These are phyloP conservation scores for Lysandra bellargus DNA, from an alignment of 2,888 invertebrate genomes.

Conservation along the genomic window DNA sequence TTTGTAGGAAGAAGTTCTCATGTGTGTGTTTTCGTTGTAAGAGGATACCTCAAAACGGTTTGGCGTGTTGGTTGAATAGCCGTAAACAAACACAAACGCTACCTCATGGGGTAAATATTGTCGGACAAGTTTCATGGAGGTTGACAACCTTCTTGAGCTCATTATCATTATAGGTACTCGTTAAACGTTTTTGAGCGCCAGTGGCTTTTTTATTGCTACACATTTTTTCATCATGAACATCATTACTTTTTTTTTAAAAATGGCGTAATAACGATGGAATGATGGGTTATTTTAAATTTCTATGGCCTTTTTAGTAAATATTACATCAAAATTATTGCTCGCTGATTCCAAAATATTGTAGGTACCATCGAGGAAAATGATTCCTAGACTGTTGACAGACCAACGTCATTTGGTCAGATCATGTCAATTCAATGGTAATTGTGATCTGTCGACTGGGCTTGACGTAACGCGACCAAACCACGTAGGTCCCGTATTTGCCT, in stretches of 20 bases:
- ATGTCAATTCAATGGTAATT: too few species aligned
- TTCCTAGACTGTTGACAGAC: too few species aligned
- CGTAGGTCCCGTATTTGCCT: too few species aligned
- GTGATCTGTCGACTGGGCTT: too few species aligned
- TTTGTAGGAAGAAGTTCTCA: neutral
- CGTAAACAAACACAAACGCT: slow-evolving; percentile 21
- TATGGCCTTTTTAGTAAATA: too few species aligned
- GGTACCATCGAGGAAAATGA: neutral
- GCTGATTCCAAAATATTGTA: neutral
- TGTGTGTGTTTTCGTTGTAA: neutral
- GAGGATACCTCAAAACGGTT: neutral
- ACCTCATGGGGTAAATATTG: slow-evolving; percentile 23
- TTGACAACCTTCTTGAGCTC: slow-evolving; percentile 13
- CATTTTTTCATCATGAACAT: neutral
- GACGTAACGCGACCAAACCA: too few species aligned
- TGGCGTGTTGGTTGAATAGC: slow-evolving; percentile 6
- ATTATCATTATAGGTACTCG: slow-evolving; percentile 4
- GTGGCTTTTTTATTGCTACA: neutral
- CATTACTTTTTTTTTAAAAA: neutral
- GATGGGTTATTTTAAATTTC: too few species aligned
- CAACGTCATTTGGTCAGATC: too few species aligned
- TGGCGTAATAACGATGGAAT: too few species aligned
- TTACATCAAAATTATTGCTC: neutral
- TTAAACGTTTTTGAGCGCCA: neutral
- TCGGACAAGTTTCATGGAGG: slow-evolving; percentile 18